Evolutionary conservation across 2,888 invertebrate genomes (phyloP).

Genomic region (Caenorhabditis auriculariae): DNA sequence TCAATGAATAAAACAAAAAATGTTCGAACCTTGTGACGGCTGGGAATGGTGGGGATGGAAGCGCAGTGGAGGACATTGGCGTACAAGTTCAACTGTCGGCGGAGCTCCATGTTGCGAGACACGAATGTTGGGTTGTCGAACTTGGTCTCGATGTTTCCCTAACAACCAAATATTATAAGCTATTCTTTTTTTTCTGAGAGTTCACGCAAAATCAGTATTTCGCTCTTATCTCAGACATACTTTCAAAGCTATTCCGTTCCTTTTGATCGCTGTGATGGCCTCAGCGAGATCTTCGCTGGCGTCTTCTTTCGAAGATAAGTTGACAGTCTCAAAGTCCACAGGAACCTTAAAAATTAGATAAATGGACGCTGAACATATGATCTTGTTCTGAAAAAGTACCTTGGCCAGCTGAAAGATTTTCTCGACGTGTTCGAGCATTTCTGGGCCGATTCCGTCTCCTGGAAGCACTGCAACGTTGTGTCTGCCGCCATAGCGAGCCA

Average conservation of each 20-base stretch:
- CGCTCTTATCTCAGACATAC: slow-evolving; percentile 9
- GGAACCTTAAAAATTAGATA: slow-evolving; percentile 73
- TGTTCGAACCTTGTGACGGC: slow-evolving; percentile 70
- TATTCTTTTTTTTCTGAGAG: neutral
- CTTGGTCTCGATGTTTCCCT: slow-evolving; percentile 91
- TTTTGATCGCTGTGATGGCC: slow-evolving; percentile 88
- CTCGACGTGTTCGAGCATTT: slow-evolving; percentile 86
- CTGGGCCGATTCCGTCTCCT: slow-evolving; percentile 96
- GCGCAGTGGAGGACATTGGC: slow-evolving; percentile 90
- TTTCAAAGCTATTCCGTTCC: slow-evolving; percentile 90
- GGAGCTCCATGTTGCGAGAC: slow-evolving; percentile 87
- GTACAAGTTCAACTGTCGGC: slow-evolving; percentile 77
- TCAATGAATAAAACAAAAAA: no score
- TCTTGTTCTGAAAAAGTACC: neutral
- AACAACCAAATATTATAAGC: neutral
- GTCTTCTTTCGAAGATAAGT: slow-evolving; percentile 74
- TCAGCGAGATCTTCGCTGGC: slow-evolving; percentile 84
- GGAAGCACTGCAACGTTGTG: slow-evolving; percentile 94
- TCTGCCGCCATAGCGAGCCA: slow-evolving; percentile 83
- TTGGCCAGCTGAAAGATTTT: slow-evolving; percentile 68
- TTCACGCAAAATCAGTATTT: neutral
- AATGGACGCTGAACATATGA: neutral
- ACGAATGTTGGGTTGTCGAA: slow-evolving; percentile 79
- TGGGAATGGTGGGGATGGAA: slow-evolving; percentile 82
- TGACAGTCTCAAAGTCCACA: slow-evolving; percentile 89